phyloP scores from a whole-genome alignment of 2,888 invertebrate species.

The Sylvicola fuscatus region DNA sequence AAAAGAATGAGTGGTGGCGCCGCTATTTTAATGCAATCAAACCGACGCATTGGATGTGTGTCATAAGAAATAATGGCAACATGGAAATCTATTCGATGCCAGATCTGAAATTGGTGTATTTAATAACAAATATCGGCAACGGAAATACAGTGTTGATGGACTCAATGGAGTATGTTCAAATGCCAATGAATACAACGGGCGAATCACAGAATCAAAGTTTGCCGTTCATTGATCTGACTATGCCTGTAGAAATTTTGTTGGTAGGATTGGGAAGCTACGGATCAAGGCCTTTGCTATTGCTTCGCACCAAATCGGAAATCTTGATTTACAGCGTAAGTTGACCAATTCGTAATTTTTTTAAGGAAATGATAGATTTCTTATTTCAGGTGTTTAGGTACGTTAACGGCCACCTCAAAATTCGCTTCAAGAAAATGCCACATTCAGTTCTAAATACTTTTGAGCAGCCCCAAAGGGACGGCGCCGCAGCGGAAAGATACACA shows the following conservation, averaged over 20 bases:
- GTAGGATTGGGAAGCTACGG: slow-evolving; percentile 73
- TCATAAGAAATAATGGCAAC: slow-evolving; percentile 75
- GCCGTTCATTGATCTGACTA: slow-evolving; percentile 9
- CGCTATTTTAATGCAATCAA: slow-evolving; percentile 45
- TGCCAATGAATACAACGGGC: too few relatives aligned
- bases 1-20: slow-evolving; percentile 81
- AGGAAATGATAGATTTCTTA: slow-evolving; percentile 15
- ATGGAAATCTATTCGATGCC: slow-evolving; percentile 86
- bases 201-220: too few relatives aligned
- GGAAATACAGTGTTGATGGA: slow-evolving; percentile 18
- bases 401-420: slow-evolving; percentile 66
- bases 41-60: slow-evolving; percentile 75
- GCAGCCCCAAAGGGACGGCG: slow-evolving; percentile 21
- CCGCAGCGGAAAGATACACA: background rate
- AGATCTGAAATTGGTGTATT: slow-evolving; percentile 63
- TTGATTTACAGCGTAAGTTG: slow-evolving; percentile 64
- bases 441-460: slow-evolving; percentile 26
- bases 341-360: background rate
- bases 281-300: slow-evolving; percentile 59
- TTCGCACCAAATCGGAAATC: slow-evolving; percentile 55
- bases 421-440: slow-evolving; percentile 65
- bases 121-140: slow-evolving; percentile 38
- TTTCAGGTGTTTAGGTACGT: slow-evolving; percentile 68
- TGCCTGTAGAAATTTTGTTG: slow-evolving; percentile 46
- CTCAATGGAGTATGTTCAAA: too few relatives aligned